Evolutionary conservation across 2,113 vertebrate species (phyloP).

Genomic region (Sardina pilchardus): DNA sequence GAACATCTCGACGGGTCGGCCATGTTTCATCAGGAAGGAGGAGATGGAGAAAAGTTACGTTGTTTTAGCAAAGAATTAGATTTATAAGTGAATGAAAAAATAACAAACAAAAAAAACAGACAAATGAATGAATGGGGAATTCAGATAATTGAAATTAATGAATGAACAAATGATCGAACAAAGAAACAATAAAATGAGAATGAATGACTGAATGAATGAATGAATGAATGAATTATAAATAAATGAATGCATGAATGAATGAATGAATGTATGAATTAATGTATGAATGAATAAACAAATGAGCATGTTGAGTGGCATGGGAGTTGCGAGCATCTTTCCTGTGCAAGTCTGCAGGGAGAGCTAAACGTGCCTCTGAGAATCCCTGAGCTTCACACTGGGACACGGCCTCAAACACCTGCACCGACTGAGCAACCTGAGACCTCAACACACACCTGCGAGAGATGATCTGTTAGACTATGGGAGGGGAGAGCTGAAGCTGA

Average conservation of each 20-base stretch:
- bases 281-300: not conserved
- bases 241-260: not conserved
- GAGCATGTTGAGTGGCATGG: not conserved
- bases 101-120: not conserved
- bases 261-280: not conserved
- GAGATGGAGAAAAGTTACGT: not conserved
- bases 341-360: not conserved
- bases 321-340: not conserved
- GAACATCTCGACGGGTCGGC: not conserved
- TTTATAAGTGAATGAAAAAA: not conserved
- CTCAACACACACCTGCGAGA: not conserved
- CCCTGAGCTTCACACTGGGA: conserved; percentile 17
- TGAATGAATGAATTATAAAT: not conserved
- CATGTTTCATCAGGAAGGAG: not conserved
- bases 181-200: not conserved
- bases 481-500: not conserved
- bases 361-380: not conserved
- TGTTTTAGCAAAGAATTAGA: too few species aligned
- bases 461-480: not conserved
- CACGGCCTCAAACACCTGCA: conserved; percentile 71
- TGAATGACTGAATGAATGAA: not conserved
- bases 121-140: not conserved
- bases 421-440: not conserved
- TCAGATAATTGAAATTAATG: too few species aligned
- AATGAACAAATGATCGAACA: not conserved